Evolutionary conservation across 2,888 invertebrate genomes (phyloP).

Genomic region (Archips crataeganus): DNA sequence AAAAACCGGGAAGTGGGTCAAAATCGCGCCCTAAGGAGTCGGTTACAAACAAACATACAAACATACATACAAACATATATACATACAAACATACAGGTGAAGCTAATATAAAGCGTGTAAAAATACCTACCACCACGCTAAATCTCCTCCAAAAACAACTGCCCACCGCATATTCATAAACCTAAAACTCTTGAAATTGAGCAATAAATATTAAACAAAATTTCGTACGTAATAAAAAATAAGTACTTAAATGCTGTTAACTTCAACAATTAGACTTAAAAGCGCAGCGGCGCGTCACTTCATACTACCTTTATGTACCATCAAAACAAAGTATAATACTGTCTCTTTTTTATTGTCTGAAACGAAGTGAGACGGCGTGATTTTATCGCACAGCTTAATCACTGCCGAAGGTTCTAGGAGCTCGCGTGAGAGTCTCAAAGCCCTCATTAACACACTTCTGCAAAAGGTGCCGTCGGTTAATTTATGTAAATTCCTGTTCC

Average conservation of each 20-base stretch:
- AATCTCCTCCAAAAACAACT: not conserved
- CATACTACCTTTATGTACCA: constrained; percentile 6
- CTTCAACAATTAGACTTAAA: constrained; percentile 41
- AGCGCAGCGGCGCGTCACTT: constrained; percentile 41
- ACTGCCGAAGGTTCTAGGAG: constrained; percentile 21
- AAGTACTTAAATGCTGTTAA: constrained; percentile 33
- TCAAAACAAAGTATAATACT: not conserved
- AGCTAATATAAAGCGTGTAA: too few relatives aligned
- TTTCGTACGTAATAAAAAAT: constrained; percentile 15
- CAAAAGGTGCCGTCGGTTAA: constrained; percentile 56
- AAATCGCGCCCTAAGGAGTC: too few relatives aligned
- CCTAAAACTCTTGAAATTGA: constrained; percentile 12
- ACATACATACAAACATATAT: too few relatives aligned
- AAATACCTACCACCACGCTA: not conserved
- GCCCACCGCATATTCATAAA: constrained; percentile 1
- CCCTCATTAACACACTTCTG: constrained; percentile 74
- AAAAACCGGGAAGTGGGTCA: too few relatives aligned
- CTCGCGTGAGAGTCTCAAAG: constrained; percentile 66
- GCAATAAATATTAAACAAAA: constrained; percentile 22
- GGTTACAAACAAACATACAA: too few relatives aligned
- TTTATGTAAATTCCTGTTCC: constrained; percentile 80
- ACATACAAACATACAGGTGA: too few relatives aligned
- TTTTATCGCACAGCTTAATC: constrained; percentile 36
- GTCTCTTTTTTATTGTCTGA: constrained; percentile 13
- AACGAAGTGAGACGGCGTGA: constrained; percentile 16